phyloP scores from a whole-genome alignment of 2,888 invertebrate species.

The Galeruca laticollis region DNA sequence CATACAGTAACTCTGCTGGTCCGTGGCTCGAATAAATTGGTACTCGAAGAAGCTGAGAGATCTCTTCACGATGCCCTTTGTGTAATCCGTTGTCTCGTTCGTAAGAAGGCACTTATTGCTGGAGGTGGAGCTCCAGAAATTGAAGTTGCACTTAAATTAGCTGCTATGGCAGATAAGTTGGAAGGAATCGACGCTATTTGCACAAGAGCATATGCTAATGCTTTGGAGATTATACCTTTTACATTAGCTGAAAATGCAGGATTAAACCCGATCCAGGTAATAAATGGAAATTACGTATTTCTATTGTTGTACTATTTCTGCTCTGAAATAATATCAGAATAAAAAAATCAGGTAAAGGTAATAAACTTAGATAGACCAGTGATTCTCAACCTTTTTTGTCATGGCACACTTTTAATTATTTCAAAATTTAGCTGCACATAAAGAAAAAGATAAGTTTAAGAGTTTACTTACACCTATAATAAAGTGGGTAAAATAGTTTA shows the following conservation, averaged over 20 bases:
- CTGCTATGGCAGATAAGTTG: conserved; percentile 83
- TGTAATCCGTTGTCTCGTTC: conserved; percentile 96
- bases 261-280: conserved; percentile 65
- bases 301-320: conserved; percentile 6
- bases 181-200: conserved; percentile 96
- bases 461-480: too few relatives aligned
- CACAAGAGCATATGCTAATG: conserved; percentile 94
- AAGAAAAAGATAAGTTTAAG: too few relatives aligned
- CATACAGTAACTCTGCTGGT: conserved; percentile 93
- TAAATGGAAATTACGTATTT: too few relatives aligned
- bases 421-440: too few relatives aligned
- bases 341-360: conserved; percentile 3
- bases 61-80: conserved; percentile 88
- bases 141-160: conserved; percentile 88
- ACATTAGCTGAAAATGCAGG: conserved; percentile 91
- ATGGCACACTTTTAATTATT: too few relatives aligned
- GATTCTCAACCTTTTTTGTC: too few relatives aligned
- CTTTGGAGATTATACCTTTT: conserved; percentile 92
- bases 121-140: conserved; percentile 99
- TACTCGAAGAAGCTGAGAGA: conserved; percentile 84
- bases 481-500: too few relatives aligned
- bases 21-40: conserved; percentile 87
- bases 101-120: conserved; percentile 90
- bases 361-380: too few relatives aligned
- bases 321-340: not conserved